These are phyloP conservation scores for Melanotaenia pygmaea DNA, from an alignment of 2,797 vertebrate genomes.

Conservation along the genomic window DNA sequence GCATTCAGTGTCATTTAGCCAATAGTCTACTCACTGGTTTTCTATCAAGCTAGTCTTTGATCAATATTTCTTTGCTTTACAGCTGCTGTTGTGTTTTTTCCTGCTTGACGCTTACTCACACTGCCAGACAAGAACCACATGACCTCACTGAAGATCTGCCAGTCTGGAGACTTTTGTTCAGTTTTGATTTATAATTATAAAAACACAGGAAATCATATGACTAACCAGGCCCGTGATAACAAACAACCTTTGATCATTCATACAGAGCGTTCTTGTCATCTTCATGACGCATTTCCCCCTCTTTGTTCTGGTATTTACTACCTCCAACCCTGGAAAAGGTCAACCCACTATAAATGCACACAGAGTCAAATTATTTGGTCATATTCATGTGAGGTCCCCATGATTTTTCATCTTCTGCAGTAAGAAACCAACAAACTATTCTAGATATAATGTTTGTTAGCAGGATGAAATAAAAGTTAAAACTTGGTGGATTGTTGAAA, in stretches of 20 bases:
- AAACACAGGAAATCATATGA: conserved; percentile 25
- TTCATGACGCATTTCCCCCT: conserved; percentile 25
- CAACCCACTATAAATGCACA: conserved; percentile 38
- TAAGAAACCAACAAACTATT: neutral
- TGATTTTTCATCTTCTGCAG: neutral
- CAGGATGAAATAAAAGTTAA: neutral
- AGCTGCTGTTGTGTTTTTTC: conserved; percentile 1
- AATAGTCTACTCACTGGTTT: neutral
- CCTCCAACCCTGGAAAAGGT: conserved; percentile 36
- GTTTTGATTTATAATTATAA: conserved; percentile 24
- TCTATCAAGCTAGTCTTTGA: neutral
- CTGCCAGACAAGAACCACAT: neutral
- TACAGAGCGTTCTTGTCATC: conserved; percentile 36
- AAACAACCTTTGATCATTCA: conserved; percentile 36
- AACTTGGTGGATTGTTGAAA: too few relatives aligned
- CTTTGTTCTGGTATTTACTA: conserved; percentile 39
- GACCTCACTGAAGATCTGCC: neutral
- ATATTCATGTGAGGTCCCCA: conserved; percentile 14
- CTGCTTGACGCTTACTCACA: neutral
- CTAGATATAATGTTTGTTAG: neutral
- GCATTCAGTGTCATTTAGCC: conserved; percentile 21
- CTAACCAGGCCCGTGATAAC: conserved; percentile 21
- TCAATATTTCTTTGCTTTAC: conserved; percentile 9
- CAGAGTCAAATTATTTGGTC: conserved; percentile 38
- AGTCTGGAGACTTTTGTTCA: neutral